Evolutionary conservation across 2,113 vertebrate genomes (phyloP), one percentile per base, ranked within the genome.

Genomic region (Oreochromis spilurus): DNA sequence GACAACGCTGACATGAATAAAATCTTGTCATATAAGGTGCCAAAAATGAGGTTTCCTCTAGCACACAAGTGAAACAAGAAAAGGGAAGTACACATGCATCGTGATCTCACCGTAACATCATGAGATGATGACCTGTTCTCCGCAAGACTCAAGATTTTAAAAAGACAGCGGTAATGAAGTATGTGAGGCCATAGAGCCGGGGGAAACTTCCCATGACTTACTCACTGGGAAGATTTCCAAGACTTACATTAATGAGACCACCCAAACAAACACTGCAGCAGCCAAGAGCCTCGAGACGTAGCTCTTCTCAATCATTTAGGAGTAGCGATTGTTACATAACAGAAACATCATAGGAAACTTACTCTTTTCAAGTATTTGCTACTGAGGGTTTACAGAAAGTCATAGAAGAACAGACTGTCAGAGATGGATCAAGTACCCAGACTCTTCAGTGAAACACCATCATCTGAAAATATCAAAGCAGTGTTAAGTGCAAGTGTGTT

Each of bases 181-280:
- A 24, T 45, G 58, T 40, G 48, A 86, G 52, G 48, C 79, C 75
- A 70, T 62, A 77, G 62, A 83, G 65, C 43, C 5, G 13, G 29
- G 62, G 67, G 82, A 90, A 91, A 83, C 81, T 88, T 91, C 92
- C 92, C 86, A 89, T 84, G 89, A 87, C 86, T 91, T 92, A 77
- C 53, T 91, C 89, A 87, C 81, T 62, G 88, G 87, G 88, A 89
- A 31, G 9, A 19, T 84, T 62, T 93, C 89, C 92, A 93, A 91
- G 52, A 89, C 31, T 89, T 79, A 53, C 84, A 93, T 75, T 43
- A 75, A 65, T 84, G 43, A 55, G 43, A 50, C 60, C 19, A 84
- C 67, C 13, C 80, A 94, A 89, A 90, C 88, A 85, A 89, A 88
- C 79, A 85, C 2, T 2, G 60, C 29, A 3, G 2, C 52, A 29